Base-by-base conservation (phyloP, 2,888 invertebrate genomes). In the Pyralis farinalis region DNA sequence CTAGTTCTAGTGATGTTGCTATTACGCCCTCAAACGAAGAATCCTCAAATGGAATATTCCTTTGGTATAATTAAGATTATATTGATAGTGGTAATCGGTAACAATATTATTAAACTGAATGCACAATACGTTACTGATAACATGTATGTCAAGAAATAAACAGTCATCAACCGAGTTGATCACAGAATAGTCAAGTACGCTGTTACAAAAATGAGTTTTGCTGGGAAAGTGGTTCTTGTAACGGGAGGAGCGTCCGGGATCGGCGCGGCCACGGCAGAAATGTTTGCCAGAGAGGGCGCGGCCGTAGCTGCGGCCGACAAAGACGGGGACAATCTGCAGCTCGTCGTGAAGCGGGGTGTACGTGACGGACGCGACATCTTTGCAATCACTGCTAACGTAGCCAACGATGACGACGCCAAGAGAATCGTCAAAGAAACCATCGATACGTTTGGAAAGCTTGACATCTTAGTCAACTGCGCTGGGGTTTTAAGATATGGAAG, bases 241-340 rank as follows among this genome's bases (percentile, higher is more conserved):
- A 74, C 70, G 0, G 76, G 76, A 1, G 67, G 61, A 0, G 69
- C 71, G 41, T 61, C 71, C 0, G 73, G 77, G 0, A 75, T 77
- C 5, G 71, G 71, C 1, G 70, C 68, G 0, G 55, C 56, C 3
- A 49, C 56, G 0, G 68, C 67, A 2, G 42, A 51, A 8, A 34
- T 43, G 30, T 69, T 70, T 40, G 53, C 59, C 3, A 51, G 46
- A 12, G 60, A 61, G 39, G 66, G 63, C 1, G 70, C 67, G 3
- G 31, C 43, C 7, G 58, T 71, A 4, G 55, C 51, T 0, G 43
- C 66, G 11, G 60, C 63, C 0, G 68, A 54, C 2, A 47, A 64
- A 7, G 63, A 63, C 32, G 52, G 53, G 11, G 31, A 20, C 3
- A 67, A 63, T 36, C 55, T 69, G 3, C 35, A 37, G 5, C 45